phyloP scores from a whole-genome alignment of 2,888 invertebrate genomes.

The Julus scandinavius region DNA sequence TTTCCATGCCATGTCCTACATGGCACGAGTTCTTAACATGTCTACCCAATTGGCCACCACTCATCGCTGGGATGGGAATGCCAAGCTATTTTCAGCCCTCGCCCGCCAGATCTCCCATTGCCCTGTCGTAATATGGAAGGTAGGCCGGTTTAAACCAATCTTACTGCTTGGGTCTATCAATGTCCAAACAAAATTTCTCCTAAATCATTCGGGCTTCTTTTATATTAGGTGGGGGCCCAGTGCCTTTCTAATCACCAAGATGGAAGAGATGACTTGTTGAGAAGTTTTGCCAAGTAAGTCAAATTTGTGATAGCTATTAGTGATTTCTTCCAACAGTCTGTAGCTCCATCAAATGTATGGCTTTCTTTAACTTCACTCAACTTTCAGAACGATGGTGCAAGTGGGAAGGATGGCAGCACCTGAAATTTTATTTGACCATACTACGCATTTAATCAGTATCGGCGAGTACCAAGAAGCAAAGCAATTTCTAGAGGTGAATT shows the following conservation, averaged over 20 bases:
- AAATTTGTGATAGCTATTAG: background rate
- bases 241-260: constrained; percentile 9
- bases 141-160: background rate
- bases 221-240: background rate
- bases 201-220: background rate
- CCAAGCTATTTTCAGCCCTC: background rate
- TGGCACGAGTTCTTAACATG: constrained; percentile 15
- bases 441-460: constrained; percentile 23
- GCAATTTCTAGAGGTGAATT: background rate
- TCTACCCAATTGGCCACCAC: background rate
- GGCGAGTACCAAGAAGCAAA: background rate
- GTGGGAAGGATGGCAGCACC: background rate
- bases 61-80: constrained; percentile 30
- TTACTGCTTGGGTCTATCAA: background rate
- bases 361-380: background rate
- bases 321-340: background rate
- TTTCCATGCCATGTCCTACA: background rate
- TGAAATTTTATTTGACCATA: background rate
- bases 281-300: background rate
- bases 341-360: background rate
- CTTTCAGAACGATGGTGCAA: background rate
- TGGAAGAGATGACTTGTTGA: constrained; percentile 26
- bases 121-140: constrained; percentile 21
- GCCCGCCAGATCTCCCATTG: constrained; percentile 28
- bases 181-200: background rate